These are phyloP conservation scores for Todiramphus saurophagus DNA, from an alignment of 2,113 vertebrate genomes.

Conservation along the genomic window DNA sequence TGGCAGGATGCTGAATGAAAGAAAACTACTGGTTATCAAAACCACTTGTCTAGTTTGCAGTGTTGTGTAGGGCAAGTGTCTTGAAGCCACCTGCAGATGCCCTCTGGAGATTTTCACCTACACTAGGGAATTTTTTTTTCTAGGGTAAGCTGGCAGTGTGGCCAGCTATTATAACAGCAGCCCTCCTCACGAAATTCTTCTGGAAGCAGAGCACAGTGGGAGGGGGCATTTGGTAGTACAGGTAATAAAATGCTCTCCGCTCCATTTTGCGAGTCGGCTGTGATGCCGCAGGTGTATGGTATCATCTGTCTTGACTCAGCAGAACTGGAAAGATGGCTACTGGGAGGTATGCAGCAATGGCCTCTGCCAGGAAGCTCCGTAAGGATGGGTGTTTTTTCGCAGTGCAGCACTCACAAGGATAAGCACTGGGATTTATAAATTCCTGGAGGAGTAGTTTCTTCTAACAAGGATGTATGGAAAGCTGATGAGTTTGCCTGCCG, in stretches of 20 bases:
- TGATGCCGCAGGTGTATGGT: neutral
- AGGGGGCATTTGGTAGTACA: neutral
- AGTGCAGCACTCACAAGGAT: neutral
- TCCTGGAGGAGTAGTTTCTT: neutral
- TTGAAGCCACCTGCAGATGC: neutral
- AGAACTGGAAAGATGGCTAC: neutral
- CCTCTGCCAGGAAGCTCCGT: neutral
- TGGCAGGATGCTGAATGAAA: neutral
- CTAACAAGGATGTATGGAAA: neutral
- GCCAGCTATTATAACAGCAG: neutral
- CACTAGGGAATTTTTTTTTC: neutral
- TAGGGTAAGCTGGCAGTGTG: neutral
- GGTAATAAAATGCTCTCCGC: neutral
- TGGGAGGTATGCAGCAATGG: neutral
- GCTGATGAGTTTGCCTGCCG: neutral
- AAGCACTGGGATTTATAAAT: neutral
- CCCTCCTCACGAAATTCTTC: neutral
- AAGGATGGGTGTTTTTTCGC: accelerated
- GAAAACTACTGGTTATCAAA: neutral
- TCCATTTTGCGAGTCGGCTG: neutral
- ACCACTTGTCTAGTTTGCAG: neutral
- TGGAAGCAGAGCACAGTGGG: neutral
- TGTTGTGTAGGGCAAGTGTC: neutral
- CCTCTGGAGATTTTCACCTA: neutral
- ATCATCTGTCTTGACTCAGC: neutral